Evolutionary conservation across 2,797 vertebrate species (phyloP).

Genomic region (Macropus fuliginosus): DNA sequence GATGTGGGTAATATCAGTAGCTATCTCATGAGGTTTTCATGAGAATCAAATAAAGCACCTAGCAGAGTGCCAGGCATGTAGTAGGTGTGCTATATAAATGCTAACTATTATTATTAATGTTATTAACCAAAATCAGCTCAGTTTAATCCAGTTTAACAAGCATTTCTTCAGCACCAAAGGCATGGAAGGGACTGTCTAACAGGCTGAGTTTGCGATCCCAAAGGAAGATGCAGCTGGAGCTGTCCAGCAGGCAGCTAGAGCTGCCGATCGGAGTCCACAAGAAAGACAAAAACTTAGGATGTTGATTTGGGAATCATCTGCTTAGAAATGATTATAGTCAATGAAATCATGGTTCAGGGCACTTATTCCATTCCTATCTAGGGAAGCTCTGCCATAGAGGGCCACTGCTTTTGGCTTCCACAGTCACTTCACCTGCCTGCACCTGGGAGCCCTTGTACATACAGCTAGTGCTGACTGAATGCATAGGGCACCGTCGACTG

Average conservation of each 20-base stretch:
- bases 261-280: too few species aligned
- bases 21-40: background rate
- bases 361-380: too few species aligned
- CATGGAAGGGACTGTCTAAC: background rate
- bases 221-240: background rate
- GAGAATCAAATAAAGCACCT: background rate
- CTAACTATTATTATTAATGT: background rate
- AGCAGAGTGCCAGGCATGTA: fast-evolving
- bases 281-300: too few species aligned
- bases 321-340: too few species aligned
- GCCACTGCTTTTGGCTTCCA: too few species aligned
- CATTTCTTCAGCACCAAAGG: background rate
- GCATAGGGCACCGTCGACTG: too few species aligned
- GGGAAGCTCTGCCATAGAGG: too few species aligned
- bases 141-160: background rate
- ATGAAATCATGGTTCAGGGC: too few species aligned
- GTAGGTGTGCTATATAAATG: background rate
- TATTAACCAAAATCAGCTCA: background rate
- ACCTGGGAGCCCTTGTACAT: too few species aligned
- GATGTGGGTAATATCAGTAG: background rate
- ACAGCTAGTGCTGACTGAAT: too few species aligned
- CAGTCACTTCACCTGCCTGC: too few species aligned
- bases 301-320: too few species aligned
- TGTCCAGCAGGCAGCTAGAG: background rate
- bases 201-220: background rate